Evolutionary conservation across 2,888 invertebrate genomes (phyloP).

Genomic region (Isoperla grammatica): DNA sequence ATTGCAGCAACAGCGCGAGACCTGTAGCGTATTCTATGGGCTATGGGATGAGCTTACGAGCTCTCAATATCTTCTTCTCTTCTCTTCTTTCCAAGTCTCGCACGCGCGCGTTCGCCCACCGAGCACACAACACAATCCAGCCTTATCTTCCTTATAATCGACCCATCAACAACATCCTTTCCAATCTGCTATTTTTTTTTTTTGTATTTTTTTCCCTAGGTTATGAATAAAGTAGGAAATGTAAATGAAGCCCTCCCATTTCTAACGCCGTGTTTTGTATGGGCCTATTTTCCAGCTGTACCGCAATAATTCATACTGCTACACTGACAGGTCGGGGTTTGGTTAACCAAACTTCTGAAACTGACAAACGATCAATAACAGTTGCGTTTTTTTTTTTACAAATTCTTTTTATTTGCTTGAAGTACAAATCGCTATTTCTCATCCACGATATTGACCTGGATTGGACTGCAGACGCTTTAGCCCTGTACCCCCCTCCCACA

Average conservation of each 20-base stretch:
- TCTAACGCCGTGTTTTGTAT: not conserved
- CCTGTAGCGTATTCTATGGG: too few relatives aligned
- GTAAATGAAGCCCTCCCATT: not conserved
- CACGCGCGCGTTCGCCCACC: too few relatives aligned
- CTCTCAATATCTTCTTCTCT: too few relatives aligned
- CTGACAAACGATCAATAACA: constrained; percentile 22
- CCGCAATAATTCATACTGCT: constrained; percentile 16
- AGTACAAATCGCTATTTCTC: not conserved
- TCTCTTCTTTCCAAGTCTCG: too few relatives aligned
- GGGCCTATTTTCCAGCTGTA: not conserved
- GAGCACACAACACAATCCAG: too few relatives aligned
- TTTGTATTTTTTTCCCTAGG: not conserved
- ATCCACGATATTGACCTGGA: too few relatives aligned
- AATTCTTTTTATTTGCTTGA: constrained; percentile 1
- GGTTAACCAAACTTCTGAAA: constrained; percentile 17
- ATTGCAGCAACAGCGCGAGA: too few relatives aligned
- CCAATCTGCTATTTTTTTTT: not conserved
- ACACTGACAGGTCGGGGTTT: constrained; percentile 1
- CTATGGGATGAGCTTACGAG: too few relatives aligned
- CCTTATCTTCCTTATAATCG: not conserved
- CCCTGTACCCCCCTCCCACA: too few relatives aligned
- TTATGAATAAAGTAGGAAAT: constrained; percentile 1
- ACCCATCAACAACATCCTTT: constrained; percentile 12
- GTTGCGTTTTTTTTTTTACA: constrained; percentile 11
- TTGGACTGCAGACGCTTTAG: too few relatives aligned